Conservation (phyloP, 2,113 vertebrate species). For the Paramisgurnus dabryanus region DNA sequence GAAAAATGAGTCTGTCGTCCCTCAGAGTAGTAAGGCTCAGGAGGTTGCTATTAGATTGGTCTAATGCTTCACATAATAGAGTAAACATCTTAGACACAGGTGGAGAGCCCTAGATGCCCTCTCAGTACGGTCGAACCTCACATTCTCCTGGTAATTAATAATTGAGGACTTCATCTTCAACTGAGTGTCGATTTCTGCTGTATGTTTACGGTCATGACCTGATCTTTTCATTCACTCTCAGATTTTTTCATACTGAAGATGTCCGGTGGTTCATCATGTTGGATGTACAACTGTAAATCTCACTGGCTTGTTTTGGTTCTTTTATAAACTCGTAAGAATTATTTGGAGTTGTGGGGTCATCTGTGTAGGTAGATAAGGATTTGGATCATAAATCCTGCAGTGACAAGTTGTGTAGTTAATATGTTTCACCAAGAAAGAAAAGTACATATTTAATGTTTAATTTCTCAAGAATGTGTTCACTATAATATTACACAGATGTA, state of each 20-base stretch:
- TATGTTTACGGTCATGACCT: constrained; percentile 33
- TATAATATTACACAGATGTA: too few relatives aligned
- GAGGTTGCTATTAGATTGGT: constrained; percentile 80
- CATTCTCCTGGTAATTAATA: constrained; percentile 68
- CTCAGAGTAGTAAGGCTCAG: constrained; percentile 76
- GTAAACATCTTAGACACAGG: constrained; percentile 81
- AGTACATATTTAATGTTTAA: too few relatives aligned
- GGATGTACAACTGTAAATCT: too few relatives aligned
- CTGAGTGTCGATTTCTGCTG: constrained; percentile 34
- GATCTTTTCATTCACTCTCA: constrained; percentile 11
- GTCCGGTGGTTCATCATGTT: not conserved
- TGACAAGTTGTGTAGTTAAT: too few relatives aligned
- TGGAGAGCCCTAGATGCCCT: constrained; percentile 19
- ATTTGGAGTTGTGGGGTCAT: too few relatives aligned
- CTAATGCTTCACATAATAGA: constrained; percentile 84
- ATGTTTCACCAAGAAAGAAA: too few relatives aligned
- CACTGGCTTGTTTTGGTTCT: too few relatives aligned
- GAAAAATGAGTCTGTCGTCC: constrained; percentile 71
- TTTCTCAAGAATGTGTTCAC: too few relatives aligned
- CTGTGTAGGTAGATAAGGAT: too few relatives aligned
- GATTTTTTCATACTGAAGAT: not conserved
- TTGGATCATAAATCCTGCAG: too few relatives aligned
- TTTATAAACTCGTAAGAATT: too few relatives aligned
- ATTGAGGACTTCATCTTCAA: constrained; percentile 30
- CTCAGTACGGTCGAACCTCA: constrained; percentile 72